Evolutionary conservation across 2,888 invertebrate species (phyloP).

Genomic region (Cerceris rybyensis): DNA sequence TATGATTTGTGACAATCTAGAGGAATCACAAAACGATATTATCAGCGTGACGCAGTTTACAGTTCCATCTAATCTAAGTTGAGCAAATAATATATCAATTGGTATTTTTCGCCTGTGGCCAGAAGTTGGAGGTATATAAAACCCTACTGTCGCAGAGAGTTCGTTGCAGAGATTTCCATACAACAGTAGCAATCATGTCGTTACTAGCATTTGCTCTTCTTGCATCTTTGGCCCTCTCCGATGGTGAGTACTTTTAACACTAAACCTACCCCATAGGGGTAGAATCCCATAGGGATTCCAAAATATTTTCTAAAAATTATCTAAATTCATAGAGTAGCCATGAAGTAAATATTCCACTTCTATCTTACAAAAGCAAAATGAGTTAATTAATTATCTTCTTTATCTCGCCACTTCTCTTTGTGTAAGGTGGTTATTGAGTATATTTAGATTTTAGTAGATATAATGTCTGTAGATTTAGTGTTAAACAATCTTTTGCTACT

Average conservation of each 20-base stretch:
- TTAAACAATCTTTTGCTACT: too few species aligned
- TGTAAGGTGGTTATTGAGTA: too few species aligned
- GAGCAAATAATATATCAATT: constrained; percentile 2
- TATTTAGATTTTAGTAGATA: too few species aligned
- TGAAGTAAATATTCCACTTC: too few species aligned
- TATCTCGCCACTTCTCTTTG: too few species aligned
- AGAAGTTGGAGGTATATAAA: constrained; percentile 21
- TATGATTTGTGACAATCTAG: neutral
- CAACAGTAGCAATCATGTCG: constrained; percentile 14
- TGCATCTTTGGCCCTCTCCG: constrained; percentile 27
- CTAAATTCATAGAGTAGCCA: too few species aligned
- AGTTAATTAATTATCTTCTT: too few species aligned
- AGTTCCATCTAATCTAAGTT: constrained; percentile 23
- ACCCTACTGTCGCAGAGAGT: neutral
- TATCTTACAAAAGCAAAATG: too few species aligned
- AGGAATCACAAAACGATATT: constrained; percentile 7
- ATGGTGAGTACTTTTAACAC: constrained; percentile 24
- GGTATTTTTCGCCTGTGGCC: neutral
- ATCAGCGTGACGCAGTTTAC: neutral
- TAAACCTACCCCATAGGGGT: too few species aligned
- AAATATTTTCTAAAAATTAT: too few species aligned
- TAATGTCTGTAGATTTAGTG: too few species aligned
- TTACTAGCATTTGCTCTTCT: constrained; percentile 21
- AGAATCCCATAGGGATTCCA: too few species aligned
- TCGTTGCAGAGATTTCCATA: neutral